Evolutionary conservation across 2,113 vertebrate genomes (phyloP).

Genomic region (Odocoileus virginianus): DNA sequence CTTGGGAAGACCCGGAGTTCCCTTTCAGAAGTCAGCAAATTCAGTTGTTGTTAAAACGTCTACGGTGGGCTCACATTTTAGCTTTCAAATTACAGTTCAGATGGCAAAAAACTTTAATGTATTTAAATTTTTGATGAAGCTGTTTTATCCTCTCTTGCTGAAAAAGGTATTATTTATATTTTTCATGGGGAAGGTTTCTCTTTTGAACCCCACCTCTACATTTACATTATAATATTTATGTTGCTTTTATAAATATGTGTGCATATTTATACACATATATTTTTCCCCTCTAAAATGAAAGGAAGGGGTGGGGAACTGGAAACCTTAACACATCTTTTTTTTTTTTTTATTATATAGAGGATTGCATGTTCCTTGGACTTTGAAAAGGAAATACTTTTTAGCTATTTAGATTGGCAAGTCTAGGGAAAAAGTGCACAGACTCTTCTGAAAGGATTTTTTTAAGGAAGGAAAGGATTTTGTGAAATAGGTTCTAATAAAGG

Average conservation of each 20-base stretch:
- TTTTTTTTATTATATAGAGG: neutral
- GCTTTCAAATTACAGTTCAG: conserved; percentile 26
- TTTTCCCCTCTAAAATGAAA: neutral
- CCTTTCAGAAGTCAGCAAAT: neutral
- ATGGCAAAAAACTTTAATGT: conserved; percentile 18
- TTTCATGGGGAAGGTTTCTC: neutral
- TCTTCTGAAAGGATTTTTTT: conserved; percentile 45
- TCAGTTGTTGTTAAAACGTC: neutral
- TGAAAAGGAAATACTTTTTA: conserved; percentile 28
- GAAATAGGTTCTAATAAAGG: conserved; percentile 48
- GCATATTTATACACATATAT: neutral
- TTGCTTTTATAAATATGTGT: neutral
- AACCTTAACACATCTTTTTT: neutral
- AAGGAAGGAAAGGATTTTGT: conserved; percentile 56
- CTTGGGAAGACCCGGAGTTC: neutral
- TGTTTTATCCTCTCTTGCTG: neutral
- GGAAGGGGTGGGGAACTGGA: neutral
- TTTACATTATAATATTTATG: neutral
- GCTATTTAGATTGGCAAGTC: conserved; percentile 31
- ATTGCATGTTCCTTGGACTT: neutral
- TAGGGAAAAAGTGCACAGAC: neutral
- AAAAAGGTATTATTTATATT: neutral
- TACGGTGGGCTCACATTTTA: neutral
- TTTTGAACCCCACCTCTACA: neutral
- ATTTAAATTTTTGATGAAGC: neutral